Conservation (phyloP, 2,797 vertebrate species). For the Graptemys geographica region DNA sequence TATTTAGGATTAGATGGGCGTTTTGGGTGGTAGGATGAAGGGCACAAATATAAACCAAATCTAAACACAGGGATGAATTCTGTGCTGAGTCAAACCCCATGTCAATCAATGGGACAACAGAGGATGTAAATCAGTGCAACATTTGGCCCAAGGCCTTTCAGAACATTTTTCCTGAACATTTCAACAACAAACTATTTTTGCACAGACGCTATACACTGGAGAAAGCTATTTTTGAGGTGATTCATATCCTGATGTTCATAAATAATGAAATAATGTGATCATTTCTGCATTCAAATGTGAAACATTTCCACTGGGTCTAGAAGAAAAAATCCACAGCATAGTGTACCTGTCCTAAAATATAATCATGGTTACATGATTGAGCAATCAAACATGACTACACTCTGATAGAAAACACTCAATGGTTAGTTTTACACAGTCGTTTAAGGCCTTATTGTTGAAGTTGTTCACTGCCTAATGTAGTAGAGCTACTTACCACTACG, state of each 20-base stretch:
- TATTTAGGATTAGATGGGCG: neutral
- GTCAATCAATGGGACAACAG: neutral
- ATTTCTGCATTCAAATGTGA: slow-evolving; percentile 51
- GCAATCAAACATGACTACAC: rapidly evolving
- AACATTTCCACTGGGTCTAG: slow-evolving; percentile 44
- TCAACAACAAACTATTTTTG: slow-evolving; percentile 67
- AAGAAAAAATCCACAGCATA: slow-evolving; percentile 11
- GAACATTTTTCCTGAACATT: slow-evolving; percentile 47
- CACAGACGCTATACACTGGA: slow-evolving; percentile 30
- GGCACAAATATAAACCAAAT: rapidly evolving
- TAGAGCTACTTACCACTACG: neutral
- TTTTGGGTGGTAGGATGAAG: neutral
- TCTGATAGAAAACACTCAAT: neutral
- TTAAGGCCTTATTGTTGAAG: neutral
- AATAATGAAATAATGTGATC: slow-evolving; percentile 56
- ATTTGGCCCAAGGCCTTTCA: neutral
- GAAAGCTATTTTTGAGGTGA: slow-evolving; percentile 67
- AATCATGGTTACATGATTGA: neutral
- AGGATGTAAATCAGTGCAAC: neutral
- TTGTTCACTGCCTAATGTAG: neutral
- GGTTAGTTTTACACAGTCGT: neutral
- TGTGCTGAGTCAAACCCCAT: neutral
- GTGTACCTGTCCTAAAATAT: neutral
- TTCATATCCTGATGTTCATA: slow-evolving; percentile 66
- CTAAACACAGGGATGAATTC: neutral